Base-by-base conservation (phyloP, 2,888 invertebrate species). In the Hydrotaea diabolus region DNA sequence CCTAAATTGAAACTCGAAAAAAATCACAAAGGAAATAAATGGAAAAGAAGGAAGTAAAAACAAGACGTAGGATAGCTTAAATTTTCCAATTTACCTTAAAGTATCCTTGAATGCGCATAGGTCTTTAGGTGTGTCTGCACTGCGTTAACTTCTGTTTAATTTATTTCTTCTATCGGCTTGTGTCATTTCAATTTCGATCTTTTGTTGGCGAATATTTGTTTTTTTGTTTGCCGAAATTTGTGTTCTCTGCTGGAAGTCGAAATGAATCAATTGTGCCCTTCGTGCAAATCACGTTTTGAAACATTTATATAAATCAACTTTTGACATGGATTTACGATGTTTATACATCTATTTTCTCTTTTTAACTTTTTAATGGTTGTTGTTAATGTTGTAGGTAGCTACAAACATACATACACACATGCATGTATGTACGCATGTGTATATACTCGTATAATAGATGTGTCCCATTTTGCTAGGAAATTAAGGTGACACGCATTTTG, bases 241-340 rank as follows among this genome's bases (percentile, higher is more conserved):
- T 31, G 2, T 31, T 7, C 7, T 31, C 31, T 2, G 2, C 15
- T 23, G 15, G 0, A 46, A 46, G 23, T 69, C 21, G 15, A 62
- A 72, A 78, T 59, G n/a, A 31, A 4, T 59, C 69, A 75, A 75
- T 80, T 69, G 69, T 21, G 11, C 8, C 53, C 43, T 66, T 66
- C 73, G 69, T 39, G 62, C 53, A 59, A 74, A 71, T 62, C 74
- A 82, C 69, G 69, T 73, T 77, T 43, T 49, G 21, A 81, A 77
- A 77, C 43, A 46, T 77, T 77, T 69, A 59, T 77, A 69, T 81
- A 82, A 82, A 77, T 77, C 73, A 82, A 74, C 57, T 72, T 77
- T 74, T 82, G 82, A 82, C 77, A 78, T 74, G 71, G 82, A 78
- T 78, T 82, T 78, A 82, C 82, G 77, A 82, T 71, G 57, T 71